Base-by-base conservation (phyloP, 2,113 vertebrate genomes). In the Apus apus region DNA sequence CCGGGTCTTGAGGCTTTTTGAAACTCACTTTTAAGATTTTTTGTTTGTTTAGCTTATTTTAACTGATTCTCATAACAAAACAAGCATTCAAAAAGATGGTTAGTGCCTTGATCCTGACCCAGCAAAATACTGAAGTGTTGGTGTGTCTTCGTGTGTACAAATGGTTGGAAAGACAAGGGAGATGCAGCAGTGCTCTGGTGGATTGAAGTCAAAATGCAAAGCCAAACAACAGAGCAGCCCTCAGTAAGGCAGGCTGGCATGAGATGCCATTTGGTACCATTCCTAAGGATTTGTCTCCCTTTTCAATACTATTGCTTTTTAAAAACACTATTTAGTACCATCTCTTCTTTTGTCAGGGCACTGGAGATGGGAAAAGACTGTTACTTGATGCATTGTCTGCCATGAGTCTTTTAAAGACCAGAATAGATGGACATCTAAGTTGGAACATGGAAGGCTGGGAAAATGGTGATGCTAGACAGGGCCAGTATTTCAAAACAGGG, bases 1-100 rank as follows among this genome's bases (percentile, higher is more conserved):
- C 91, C 84, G 86, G 68, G 83, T 95, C 88, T 87, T 92, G 83
- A 88, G 68, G 73, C 92, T 94, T 95, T 96, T 84, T 86, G 74
- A 94, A 96, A 84, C 83, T 93, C 85, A 64, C 83, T 86, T 94
- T 48, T 5, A 71, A 93, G 64, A 9, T 19, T 19, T 17, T 46
- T 58, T 86, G 79, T 12, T 78, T 87, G 84, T 79, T 61, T 67
- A 87, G 43, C 34, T 93, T 85, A 71, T 92, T 89, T 88, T 77
- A 89, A 74, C 45, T 40, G 36, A 74, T 89, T 94, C 61, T 89
- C 38, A 7, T 90, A 81, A 66, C 46, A 90, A 94, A 93, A 74
- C 38, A 90, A 85, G 27, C 13, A 68, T 87, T 61, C 38, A 82
- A 66, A 76, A 91, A 23, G 40, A 51, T 32, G 82, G 50, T 66